Percentiles rank a stretch among this genome's conserved stretches.
phyloP scores from a whole-genome alignment of 2,797 vertebrate genomes.

The Gymnoscopelus microlampas region DNA sequence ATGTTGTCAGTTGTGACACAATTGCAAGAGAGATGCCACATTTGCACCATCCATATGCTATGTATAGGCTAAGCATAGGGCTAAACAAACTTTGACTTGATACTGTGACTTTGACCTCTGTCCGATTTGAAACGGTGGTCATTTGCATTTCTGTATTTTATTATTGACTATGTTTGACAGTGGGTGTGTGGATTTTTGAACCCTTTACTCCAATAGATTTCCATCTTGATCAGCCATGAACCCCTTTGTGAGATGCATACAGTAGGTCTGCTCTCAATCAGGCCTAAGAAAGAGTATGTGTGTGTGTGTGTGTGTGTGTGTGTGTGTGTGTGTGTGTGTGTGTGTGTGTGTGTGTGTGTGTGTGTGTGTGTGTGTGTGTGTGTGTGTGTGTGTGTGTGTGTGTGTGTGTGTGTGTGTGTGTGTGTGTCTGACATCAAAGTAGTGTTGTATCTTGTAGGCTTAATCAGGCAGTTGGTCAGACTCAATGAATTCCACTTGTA shows the following conservation, averaged over 20 bases:
- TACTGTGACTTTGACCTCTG: too few relatives aligned
- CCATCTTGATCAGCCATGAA: constrained; percentile 26
- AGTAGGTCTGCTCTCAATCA: constrained; percentile 1
- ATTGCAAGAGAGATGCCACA: too few relatives aligned
- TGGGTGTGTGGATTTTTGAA: too few relatives aligned
- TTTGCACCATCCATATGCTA: too few relatives aligned
- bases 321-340: constrained; percentile 6
- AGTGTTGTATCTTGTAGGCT: constrained; percentile 33
- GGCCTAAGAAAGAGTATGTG: constrained; percentile 12
- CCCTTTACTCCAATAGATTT: constrained; percentile 26
- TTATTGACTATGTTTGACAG: too few relatives aligned
- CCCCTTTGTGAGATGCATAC: constrained; percentile 15
- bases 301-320: neutral
- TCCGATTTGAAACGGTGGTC: too few relatives aligned
- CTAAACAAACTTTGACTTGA: too few relatives aligned
- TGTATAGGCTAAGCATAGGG: too few relatives aligned
- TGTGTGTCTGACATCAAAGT: constrained; percentile 34
- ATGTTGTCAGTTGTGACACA: too few relatives aligned
- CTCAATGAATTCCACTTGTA: constrained; percentile 50
- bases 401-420: neutral
- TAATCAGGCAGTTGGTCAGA: constrained; percentile 45
- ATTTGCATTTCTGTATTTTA: too few relatives aligned
- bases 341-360: constrained; percentile 12
- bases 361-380: neutral
- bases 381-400: constrained; percentile 16